Evolutionary conservation across 2,888 invertebrate species (phyloP), one percentile per base, ranked within the genome.

Genomic region (Corbicula japonica): DNA sequence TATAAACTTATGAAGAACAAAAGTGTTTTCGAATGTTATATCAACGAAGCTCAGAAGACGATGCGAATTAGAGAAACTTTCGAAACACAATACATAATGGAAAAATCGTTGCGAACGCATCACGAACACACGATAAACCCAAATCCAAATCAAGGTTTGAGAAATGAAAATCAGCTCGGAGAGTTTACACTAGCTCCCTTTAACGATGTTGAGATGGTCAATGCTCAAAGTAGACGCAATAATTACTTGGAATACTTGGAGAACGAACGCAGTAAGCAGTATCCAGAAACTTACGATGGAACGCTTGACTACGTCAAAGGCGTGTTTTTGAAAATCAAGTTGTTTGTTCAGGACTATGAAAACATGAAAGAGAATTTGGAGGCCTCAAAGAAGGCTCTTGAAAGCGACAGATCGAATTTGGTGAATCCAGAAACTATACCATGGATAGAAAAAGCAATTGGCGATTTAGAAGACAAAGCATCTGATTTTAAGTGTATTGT

Each of bases 401-500:
- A 41, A 41, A 41, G 41, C n/a, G n/a, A n/a, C n/a, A n/a, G n/a
- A n/a, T n/a, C n/a, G n/a, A n/a, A n/a, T n/a, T n/a, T n/a, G n/a
- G n/a, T n/a, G n/a, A n/a, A n/a, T n/a, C n/a, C n/a, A n/a, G n/a
- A n/a, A n/a, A n/a, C n/a, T n/a, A n/a, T n/a, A n/a, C n/a, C n/a
- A n/a, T n/a, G n/a, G n/a, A n/a, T n/a, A n/a, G n/a, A n/a, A n/a
- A n/a, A n/a, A n/a, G n/a, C n/a, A n/a, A n/a, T n/a, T n/a, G n/a
- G n/a, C n/a, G n/a, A n/a, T n/a, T n/a, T n/a, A n/a, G n/a, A n/a
- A n/a, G n/a, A n/a, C n/a, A n/a, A n/a, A n/a, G n/a, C 54, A 30
- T 54, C 54, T 30, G 54, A 54, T n/a, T 28, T 6, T 26, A 54
- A 18, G 32, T 54, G 54, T 54, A 30, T 28, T 30, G n/a, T 28